Evolutionary conservation across 2,797 vertebrate genomes (phyloP).

Genomic region (Diplodus sargus): DNA sequence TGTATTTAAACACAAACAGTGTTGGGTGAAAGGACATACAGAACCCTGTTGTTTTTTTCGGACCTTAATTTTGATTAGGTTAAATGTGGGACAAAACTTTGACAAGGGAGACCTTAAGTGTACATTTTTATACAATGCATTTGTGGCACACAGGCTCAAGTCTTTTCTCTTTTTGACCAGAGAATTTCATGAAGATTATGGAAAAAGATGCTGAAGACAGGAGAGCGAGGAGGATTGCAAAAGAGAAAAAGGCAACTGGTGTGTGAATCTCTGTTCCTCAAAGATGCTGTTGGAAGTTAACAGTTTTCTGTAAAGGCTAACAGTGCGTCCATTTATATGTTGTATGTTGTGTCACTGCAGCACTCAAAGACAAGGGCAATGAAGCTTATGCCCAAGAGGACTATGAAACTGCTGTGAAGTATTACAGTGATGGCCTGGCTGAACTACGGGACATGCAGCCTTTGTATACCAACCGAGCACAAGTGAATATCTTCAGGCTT

Average conservation of each 20-base stretch:
- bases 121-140: not conserved
- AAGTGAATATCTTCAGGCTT: conserved; percentile 79
- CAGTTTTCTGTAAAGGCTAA: not conserved
- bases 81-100: no score
- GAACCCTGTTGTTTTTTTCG: no score
- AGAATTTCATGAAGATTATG: conserved; percentile 85
- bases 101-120: not conserved
- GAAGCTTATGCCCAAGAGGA: conserved; percentile 87
- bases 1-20: no score
- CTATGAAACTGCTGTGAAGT: conserved; percentile 85
- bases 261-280: conserved; percentile 43
- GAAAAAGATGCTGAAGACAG: conserved; percentile 90
- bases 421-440: conserved; percentile 88
- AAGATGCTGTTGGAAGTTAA: conserved; percentile 21
- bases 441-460: conserved; percentile 88
- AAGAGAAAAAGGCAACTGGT: conserved; percentile 87
- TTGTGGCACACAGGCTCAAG: not conserved
- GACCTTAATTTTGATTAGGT: no score
- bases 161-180: conserved; percentile 69
- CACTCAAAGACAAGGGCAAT: conserved; percentile 90
- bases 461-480: conserved; percentile 95
- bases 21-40: no score
- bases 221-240: conserved; percentile 81
- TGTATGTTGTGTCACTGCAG: conserved; percentile 74
- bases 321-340: conserved; percentile 16